Evolutionary conservation across 2,797 vertebrate species (phyloP), one percentile per base, ranked within the genome.

Genomic region (Hapalemur alaotrensis): DNA sequence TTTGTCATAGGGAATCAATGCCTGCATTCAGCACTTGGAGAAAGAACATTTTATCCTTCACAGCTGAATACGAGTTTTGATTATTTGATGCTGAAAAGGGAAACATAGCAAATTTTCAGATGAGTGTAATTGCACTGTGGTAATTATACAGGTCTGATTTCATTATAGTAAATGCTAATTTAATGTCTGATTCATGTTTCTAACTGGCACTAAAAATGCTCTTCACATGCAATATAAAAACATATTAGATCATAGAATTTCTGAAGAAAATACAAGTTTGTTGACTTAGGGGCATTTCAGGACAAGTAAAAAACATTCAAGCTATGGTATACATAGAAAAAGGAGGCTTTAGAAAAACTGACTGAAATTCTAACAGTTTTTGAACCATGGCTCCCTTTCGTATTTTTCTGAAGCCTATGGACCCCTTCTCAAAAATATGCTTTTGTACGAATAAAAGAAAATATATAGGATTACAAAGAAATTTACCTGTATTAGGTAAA

Each of bases 61-160:
- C 0, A 48, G 35, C 32, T 28, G 20, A 94, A 78, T 32, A 94
- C 85, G 76, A 88, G 32, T 91, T 96, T 92, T 98, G 97, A 98
- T 98, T 95, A 98, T 97, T 93, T 92, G 93, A 96, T 95, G 85
- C 88, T 97, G 84, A 96, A 98, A 98, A 98, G 35, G 93, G 96
- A 98, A 97, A 96, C 95, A 48, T 15, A 43, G 84, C 18, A 97
- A 98, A 97, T 89, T 86, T 98, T 98, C 94, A 98, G 75, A 98
- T 97, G 95, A 96, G 97, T 97, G n/a, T 96, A 98, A 98, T 95
- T 98, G 95, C 48, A 96, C 43, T 90, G 67, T 73, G 90, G 91
- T 97, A 97, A 98, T 98, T 98, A 97, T 30, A 94, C 65, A 81
- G 91, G 94, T 97, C 91, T 98, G 93, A 98, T 96, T 98, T 97